These are phyloP conservation scores for Cairina moschata DNA, from an alignment of 2,113 vertebrate genomes.

Conservation along the genomic window DNA sequence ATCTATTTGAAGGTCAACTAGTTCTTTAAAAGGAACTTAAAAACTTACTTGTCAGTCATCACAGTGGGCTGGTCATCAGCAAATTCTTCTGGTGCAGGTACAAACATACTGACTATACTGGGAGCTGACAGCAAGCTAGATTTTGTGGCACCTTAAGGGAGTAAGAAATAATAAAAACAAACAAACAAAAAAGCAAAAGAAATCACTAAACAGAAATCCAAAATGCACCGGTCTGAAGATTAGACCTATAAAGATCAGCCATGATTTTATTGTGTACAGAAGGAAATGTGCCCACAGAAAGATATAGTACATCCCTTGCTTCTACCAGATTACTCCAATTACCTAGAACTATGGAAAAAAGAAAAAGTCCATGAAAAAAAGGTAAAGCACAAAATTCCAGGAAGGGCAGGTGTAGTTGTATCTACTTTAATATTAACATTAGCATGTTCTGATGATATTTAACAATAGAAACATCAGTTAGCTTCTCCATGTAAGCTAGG, in stretches of 20 bases:
- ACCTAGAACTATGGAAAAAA: not conserved
- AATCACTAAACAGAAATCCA: not conserved
- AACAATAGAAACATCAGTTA: not conserved
- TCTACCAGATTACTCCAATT: not conserved
- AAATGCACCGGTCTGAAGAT: not conserved
- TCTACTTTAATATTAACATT: not conserved
- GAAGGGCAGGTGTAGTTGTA: not conserved
- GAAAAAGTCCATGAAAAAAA: not conserved
- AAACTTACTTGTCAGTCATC: slow-evolving; percentile 93
- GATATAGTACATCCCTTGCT: not conserved
- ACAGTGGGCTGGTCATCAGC: slow-evolving; percentile 93
- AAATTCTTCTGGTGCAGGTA: slow-evolving; percentile 97
- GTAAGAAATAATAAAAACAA: not conserved
- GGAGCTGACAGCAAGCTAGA: slow-evolving; percentile 95
- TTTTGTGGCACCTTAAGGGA: slow-evolving; percentile 88
- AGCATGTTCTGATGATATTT: not conserved
- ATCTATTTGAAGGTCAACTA: not conserved
- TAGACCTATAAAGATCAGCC: not conserved
- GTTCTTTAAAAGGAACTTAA: not conserved
- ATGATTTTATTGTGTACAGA: not conserved
- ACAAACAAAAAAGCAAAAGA: not conserved
- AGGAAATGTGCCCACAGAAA: not conserved
- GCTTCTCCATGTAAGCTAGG: not conserved
- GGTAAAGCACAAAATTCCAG: not conserved
- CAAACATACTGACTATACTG: slow-evolving; percentile 98